phyloP scores from a whole-genome alignment of 2,113 vertebrate species.

The Raphicerus campestris region DNA sequence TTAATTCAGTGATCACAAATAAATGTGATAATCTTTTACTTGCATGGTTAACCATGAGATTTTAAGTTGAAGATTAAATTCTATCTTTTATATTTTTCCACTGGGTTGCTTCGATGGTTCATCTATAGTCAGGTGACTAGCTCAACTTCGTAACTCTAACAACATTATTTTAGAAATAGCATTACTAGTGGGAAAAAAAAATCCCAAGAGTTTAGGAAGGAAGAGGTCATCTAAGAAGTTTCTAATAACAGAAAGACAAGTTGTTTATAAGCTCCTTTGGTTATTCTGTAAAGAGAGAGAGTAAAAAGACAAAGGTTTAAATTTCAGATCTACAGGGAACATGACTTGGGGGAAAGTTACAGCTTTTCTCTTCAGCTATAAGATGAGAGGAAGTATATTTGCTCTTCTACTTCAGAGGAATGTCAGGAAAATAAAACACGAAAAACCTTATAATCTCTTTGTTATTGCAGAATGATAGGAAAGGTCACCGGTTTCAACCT shows the following conservation, averaged over 20 bases:
- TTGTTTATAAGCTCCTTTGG: neutral
- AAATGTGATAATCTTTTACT: constrained; percentile 69
- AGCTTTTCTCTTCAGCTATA: neutral
- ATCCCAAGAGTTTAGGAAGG: neutral
- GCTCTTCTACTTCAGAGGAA: neutral
- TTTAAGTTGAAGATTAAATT: too few species aligned
- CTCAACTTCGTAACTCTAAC: neutral
- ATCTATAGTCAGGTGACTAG: neutral
- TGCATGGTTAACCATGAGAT: constrained; percentile 17
- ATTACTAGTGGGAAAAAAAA: neutral
- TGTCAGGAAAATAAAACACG: neutral
- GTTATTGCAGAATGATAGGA: neutral
- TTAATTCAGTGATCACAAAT: constrained; percentile 62
- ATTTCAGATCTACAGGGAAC: neutral
- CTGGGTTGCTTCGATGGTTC: neutral
- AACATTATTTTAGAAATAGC: neutral
- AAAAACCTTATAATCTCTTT: neutral
- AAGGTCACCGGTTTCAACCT: neutral
- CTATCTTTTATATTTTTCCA: too few species aligned
- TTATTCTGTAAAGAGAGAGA: neutral
- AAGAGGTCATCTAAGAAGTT: neutral
- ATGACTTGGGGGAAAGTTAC: neutral
- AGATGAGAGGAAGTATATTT: neutral
- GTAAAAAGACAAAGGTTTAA: neutral
- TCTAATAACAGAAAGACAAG: neutral